Conservation (phyloP, 2,113 vertebrate species). For the Chiloscyllium plagiosum region DNA sequence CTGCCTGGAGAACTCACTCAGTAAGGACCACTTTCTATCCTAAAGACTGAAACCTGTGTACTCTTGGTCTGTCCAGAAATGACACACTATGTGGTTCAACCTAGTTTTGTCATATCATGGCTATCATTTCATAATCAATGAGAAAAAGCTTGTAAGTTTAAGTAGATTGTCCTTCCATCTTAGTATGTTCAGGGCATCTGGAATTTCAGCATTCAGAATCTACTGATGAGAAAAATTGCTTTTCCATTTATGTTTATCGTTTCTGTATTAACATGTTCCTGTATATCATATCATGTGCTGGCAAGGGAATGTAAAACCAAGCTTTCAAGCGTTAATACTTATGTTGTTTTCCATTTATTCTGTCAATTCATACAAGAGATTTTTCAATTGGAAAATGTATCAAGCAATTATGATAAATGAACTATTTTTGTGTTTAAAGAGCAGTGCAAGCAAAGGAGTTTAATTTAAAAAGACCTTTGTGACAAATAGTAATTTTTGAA, state of each 20-base stretch:
- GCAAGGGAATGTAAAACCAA: neutral
- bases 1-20: neutral
- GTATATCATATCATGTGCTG: neutral
- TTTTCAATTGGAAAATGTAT: neutral
- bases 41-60: neutral
- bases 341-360: neutral
- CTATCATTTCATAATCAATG: neutral
- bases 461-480: neutral
- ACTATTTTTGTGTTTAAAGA: neutral
- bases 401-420: neutral
- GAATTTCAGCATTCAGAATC: neutral
- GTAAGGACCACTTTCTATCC: neutral
- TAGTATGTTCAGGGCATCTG: neutral
- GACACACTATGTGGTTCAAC: neutral
- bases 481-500: neutral
- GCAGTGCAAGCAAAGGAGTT: neutral
- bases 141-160: neutral
- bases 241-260: neutral
- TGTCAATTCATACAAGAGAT: neutral
- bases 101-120: neutral
- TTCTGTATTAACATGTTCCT: neutral
- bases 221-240: neutral
- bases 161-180: neutral
- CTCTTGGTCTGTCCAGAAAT: neutral
- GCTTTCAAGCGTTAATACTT: neutral